Conservation (phyloP, 2,113 vertebrate genomes). For the Sphaerodactylus townsendi region DNA sequence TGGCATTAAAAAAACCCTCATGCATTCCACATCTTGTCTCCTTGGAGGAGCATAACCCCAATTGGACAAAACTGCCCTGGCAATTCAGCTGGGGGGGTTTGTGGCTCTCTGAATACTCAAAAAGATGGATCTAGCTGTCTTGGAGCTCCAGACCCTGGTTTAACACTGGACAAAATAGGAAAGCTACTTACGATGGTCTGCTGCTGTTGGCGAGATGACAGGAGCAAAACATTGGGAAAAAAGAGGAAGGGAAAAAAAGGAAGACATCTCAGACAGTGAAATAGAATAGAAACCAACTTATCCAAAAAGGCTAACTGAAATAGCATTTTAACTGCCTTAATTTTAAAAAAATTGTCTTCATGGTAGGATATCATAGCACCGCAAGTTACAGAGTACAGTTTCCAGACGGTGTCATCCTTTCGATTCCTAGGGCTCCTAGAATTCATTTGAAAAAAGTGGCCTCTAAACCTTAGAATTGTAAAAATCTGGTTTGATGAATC, state of each 20-base stretch:
- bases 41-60: background rate
- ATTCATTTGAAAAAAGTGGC: background rate
- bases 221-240: background rate
- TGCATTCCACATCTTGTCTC: background rate
- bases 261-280: background rate
- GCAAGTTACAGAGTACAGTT: background rate
- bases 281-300: background rate
- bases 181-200: conserved; percentile 19
- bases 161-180: background rate
- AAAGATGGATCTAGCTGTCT: background rate
- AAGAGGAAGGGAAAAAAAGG: no score
- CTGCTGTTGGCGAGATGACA: background rate
- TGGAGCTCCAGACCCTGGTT: background rate
- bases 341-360: no score
- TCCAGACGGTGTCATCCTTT: background rate
- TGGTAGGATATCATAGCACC: background rate
- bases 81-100: background rate
- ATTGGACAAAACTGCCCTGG: background rate
- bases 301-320: background rate
- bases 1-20: no score
- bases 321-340: background rate
- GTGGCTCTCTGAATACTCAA: background rate
- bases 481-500: background rate
- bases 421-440: no score
- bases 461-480: background rate